These are phyloP conservation scores for Melieria omissa DNA, from an alignment of 2,888 invertebrate genomes.

Conservation along the genomic window DNA sequence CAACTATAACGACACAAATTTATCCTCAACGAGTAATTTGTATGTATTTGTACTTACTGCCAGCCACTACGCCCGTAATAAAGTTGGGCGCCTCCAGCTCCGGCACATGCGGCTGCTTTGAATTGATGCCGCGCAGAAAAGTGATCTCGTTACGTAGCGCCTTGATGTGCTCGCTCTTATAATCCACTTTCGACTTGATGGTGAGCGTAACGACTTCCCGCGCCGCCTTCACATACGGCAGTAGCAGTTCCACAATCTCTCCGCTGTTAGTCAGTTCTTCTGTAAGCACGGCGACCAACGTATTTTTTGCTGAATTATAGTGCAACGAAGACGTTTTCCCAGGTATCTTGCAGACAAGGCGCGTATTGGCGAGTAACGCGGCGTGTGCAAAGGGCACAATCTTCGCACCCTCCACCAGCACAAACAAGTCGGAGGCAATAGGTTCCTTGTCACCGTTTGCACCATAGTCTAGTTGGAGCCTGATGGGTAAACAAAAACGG, in stretches of 20 bases:
- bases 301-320: constrained; percentile 38
- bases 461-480: constrained; percentile 50
- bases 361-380: constrained; percentile 49
- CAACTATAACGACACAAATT: constrained; percentile 51
- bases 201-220: constrained; percentile 58
- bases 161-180: constrained; percentile 59
- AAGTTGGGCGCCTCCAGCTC: constrained; percentile 64
- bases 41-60: constrained; percentile 51
- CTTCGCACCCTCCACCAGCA: constrained; percentile 59
- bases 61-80: constrained; percentile 62
- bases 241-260: constrained; percentile 55
- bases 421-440: constrained; percentile 48
- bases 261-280: constrained; percentile 61
- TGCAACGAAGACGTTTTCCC: constrained; percentile 49
- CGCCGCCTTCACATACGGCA: constrained; percentile 55
- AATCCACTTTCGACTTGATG: constrained; percentile 61
- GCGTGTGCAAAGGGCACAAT: constrained; percentile 55
- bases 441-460: constrained; percentile 31
- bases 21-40: background rate
- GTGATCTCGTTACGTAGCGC: constrained; percentile 55
- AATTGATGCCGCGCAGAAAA: constrained; percentile 57
- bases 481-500: constrained; percentile 22
- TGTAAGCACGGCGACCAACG: constrained; percentile 55
- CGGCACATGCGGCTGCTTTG: constrained; percentile 43
- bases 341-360: constrained; percentile 54